A percentile compares a stretch with the other conserved stretches of the same genome.
These are phyloP conservation scores for Phylloscopus trochiloides DNA, from an alignment of 2,113 vertebrate genomes.

Conservation along the genomic window DNA sequence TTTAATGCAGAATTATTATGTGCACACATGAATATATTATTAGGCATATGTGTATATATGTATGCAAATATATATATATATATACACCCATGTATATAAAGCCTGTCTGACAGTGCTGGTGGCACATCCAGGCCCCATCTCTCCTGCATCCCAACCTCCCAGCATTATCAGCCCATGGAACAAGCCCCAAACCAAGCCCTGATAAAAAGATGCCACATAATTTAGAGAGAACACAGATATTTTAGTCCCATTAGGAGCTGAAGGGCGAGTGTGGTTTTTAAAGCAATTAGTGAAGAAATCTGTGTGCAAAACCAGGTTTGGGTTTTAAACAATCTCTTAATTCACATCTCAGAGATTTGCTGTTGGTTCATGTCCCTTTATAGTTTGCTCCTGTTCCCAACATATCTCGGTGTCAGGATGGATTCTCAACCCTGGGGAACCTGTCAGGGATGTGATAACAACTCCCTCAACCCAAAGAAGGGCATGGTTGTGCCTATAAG, in stretches of 20 bases:
- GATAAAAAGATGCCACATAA: neutral
- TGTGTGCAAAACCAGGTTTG: neutral
- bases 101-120: neutral
- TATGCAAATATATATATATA: neutral
- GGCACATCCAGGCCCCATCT: neutral
- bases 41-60: neutral
- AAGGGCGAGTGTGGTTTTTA: neutral
- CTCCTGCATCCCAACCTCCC: neutral
- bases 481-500: neutral
- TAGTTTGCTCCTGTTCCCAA: conserved; percentile 7
- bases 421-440: conserved; percentile 29
- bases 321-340: neutral
- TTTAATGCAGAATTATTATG: neutral
- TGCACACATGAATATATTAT: neutral
- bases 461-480: conserved; percentile 32
- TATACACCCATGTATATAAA: neutral
- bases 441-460: conserved; percentile 48
- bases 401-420: neutral
- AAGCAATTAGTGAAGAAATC: neutral
- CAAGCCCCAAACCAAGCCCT: neutral
- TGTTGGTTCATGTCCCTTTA: conserved; percentile 10
- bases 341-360: neutral
- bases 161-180: neutral
- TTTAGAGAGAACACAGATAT: neutral
- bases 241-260: neutral